phyloP scores from a whole-genome alignment of 2,888 invertebrate genomes.

The Phasia obesa region DNA sequence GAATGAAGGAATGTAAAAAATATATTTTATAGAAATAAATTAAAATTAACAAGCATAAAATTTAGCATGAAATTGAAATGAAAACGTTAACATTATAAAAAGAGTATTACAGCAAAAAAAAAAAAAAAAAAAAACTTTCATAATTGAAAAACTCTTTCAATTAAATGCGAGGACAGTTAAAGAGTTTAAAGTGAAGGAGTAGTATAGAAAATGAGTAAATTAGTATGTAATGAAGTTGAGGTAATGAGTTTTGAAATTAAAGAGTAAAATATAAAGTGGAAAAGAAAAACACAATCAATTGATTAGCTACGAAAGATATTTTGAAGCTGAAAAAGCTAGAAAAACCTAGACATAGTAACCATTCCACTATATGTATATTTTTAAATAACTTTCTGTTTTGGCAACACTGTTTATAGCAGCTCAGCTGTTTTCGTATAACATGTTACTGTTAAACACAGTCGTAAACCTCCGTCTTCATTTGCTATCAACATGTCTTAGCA shows the following conservation, averaged over 20 bases:
- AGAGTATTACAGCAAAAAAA: background rate
- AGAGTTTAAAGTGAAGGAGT: slow-evolving; percentile 42
- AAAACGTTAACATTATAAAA: slow-evolving; percentile 38
- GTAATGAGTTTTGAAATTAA: too few relatives aligned
- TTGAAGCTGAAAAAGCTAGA: too few relatives aligned
- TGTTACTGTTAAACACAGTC: too few relatives aligned
- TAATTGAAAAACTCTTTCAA: slow-evolving; percentile 64
- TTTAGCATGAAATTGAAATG: slow-evolving; percentile 69
- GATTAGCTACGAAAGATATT: too few relatives aligned
- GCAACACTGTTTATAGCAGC: too few relatives aligned
- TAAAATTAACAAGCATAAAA: slow-evolving; percentile 69
- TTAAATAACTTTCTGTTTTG: too few relatives aligned
- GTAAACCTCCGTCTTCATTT: too few relatives aligned
- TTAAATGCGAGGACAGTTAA: slow-evolving; percentile 61
- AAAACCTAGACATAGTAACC: too few relatives aligned
- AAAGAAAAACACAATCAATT: background rate
- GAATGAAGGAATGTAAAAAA: slow-evolving; percentile 13
- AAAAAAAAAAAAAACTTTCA: slow-evolving; percentile 3
- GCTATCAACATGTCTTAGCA: too few relatives aligned
- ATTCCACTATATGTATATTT: too few relatives aligned
- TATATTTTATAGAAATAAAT: slow-evolving; percentile 53
- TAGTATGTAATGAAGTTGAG: background rate
- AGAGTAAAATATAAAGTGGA: too few relatives aligned
- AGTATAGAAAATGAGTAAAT: slow-evolving; percentile 16
- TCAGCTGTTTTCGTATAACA: too few relatives aligned